phyloP scores from a whole-genome alignment of 2,888 invertebrate genomes.

The Drosophila kokeensis region DNA sequence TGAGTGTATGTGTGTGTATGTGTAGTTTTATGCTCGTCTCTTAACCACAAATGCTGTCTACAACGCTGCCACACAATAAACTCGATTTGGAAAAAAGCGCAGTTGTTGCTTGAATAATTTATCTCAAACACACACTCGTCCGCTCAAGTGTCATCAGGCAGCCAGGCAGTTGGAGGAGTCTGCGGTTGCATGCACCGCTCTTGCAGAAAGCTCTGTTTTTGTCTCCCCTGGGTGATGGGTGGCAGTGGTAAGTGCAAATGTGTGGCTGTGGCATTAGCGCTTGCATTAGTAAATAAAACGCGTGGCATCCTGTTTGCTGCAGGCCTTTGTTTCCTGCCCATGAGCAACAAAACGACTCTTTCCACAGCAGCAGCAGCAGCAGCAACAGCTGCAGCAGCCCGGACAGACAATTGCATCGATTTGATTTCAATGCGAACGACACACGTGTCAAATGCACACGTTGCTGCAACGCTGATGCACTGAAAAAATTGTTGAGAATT shows the following conservation, averaged over 20 bases:
- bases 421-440: slow-evolving; percentile 36
- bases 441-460: slow-evolving; percentile 24
- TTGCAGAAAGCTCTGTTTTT: slow-evolving; percentile 13
- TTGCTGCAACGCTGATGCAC: slow-evolving; percentile 7
- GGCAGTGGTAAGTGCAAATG: slow-evolving; percentile 6
- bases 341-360: slow-evolving; percentile 5
- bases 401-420: slow-evolving; percentile 16
- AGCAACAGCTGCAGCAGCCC: neutral
- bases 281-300: slow-evolving; percentile 59
- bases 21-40: slow-evolving; percentile 48
- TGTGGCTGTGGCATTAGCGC: slow-evolving; percentile 36
- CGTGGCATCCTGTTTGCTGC: slow-evolving; percentile 44
- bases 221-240: slow-evolving; percentile 14
- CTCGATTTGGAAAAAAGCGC: slow-evolving; percentile 71
- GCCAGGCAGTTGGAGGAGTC: slow-evolving; percentile 20
- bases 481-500: neutral
- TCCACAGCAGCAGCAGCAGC: slow-evolving; percentile 13
- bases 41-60: slow-evolving; percentile 66
- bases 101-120: slow-evolving; percentile 79
- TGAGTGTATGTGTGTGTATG: neutral
- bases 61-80: slow-evolving; percentile 67
- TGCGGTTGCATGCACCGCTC: slow-evolving; percentile 34
- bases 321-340: slow-evolving; percentile 29
- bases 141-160: slow-evolving; percentile 30
- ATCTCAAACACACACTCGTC: slow-evolving; percentile 53